Conservation (phyloP, 2,113 vertebrate species). For the Hemichromis elongatus region DNA sequence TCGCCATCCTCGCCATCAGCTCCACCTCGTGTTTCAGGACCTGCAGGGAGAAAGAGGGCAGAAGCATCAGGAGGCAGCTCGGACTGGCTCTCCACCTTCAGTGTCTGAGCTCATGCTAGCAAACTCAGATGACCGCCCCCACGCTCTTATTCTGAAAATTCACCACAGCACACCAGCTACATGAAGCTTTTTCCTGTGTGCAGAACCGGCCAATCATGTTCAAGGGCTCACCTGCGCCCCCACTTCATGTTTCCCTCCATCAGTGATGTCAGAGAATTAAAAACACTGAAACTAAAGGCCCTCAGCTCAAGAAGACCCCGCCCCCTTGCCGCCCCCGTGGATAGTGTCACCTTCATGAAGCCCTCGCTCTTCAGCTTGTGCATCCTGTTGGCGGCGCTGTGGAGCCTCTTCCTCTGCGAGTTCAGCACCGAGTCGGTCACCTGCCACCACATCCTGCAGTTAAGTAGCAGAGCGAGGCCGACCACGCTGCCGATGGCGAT, state of each 20-base stretch:
- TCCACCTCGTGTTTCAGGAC: conserved; percentile 96
- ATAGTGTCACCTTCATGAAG: conserved; percentile 90
- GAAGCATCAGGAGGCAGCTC: background rate
- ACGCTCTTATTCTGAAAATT: background rate
- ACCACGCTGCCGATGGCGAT: conserved; percentile 82
- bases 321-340: background rate
- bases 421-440: conserved; percentile 90
- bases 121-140: background rate
- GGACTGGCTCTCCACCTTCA: background rate
- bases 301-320: background rate
- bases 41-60: conserved; percentile 51
- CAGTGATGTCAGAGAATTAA: background rate
- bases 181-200: background rate
- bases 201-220: background rate
- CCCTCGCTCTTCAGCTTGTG: conserved; percentile 94
- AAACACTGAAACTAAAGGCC: background rate
- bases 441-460: conserved; percentile 95
- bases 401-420: conserved; percentile 92
- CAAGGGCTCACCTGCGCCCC: background rate
- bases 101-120: background rate
- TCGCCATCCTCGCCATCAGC: conserved; percentile 95
- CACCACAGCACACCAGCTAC: background rate
- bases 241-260: background rate
- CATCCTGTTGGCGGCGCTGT: conserved; percentile 87
- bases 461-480: conserved; percentile 86